Percentiles rank a stretch among this genome's conserved stretches.
phyloP scores from a whole-genome alignment of 64 coral and sea anemone species.

The Cladopsammia gracilis region DNA sequence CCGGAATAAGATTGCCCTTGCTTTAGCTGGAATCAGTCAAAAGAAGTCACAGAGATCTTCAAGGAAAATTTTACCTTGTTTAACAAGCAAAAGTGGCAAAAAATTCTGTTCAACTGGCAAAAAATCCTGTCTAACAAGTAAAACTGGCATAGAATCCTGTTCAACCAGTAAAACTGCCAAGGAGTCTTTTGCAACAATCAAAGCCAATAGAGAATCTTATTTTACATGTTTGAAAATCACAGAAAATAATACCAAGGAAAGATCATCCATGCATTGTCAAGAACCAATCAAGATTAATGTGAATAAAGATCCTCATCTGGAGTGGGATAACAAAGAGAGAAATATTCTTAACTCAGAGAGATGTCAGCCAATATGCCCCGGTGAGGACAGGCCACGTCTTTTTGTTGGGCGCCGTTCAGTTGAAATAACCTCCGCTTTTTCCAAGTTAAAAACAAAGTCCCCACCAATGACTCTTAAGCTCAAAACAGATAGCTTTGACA shows the following conservation, averaged over 20 bases:
- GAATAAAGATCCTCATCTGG: not conserved
- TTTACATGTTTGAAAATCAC: no score
- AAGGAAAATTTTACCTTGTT: not conserved
- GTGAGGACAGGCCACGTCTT: not conserved
- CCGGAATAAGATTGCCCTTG: slow-evolving; percentile 27
- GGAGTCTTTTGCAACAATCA: no score
- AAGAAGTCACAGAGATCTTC: not conserved
- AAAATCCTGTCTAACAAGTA: not conserved
- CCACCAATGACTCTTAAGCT: not conserved
- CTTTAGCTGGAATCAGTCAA: not conserved
- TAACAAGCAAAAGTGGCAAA: not conserved
- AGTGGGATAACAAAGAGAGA: not conserved
- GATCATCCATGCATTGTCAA: no score
- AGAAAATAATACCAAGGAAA: no score
- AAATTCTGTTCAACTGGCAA: not conserved
- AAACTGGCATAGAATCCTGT: not conserved
- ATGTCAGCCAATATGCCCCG: not conserved
- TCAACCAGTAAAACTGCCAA: no score
- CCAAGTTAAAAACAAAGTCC: not conserved
- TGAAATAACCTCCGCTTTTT: not conserved
- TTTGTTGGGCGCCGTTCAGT: not conserved
- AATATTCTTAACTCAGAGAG: not conserved
- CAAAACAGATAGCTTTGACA: not conserved
- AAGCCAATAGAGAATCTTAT: no score
- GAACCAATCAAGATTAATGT: not conserved